Conservation (phyloP, 2,888 invertebrate genomes). For the Eilema sororculum region DNA sequence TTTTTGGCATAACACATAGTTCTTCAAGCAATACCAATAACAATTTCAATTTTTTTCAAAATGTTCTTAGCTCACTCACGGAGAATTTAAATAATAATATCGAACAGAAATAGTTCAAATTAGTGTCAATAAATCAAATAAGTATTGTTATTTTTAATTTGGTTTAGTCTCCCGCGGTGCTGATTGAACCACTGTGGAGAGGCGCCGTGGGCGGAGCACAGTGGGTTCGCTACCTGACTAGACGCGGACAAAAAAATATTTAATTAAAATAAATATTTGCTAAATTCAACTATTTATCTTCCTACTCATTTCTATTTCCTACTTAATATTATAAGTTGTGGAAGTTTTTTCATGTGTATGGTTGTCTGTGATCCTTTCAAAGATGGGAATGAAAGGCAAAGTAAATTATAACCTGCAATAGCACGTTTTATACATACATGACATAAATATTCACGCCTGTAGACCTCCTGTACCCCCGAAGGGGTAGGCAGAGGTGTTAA, state of each 20-base stretch:
- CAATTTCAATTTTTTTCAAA: no score
- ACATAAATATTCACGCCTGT: no score
- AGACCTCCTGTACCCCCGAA: no score
- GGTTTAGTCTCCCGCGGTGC: slow-evolving; percentile 44
- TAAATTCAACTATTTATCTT: background rate
- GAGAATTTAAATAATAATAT: background rate
- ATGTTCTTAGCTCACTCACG: background rate
- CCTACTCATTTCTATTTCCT: no score
- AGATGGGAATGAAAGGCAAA: no score
- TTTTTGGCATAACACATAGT: no score
- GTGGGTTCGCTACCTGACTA: slow-evolving; percentile 42
- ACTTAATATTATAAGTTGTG: background rate
- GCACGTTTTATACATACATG: no score
- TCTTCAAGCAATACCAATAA: no score
- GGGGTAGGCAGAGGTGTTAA: no score
- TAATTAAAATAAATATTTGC: slow-evolving; percentile 51
- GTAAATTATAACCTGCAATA: no score
- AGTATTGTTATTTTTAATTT: slow-evolving; percentile 42
- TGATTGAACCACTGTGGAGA: slow-evolving; percentile 26
- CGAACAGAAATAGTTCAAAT: background rate
- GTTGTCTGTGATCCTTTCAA: background rate
- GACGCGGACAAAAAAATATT: slow-evolving; percentile 24
- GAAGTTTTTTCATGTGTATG: background rate
- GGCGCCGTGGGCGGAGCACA: slow-evolving; percentile 42
- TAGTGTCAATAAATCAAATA: slow-evolving; percentile 40